These are phyloP conservation scores for silkworm (Bombyx mori) DNA, from an alignment of 1,140 invertebrate genomes.

Conservation along the genomic window ASM3026992v2 NC_085120.1:7858001-7858500, in stretches of 20 bases:
- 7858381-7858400: too few relatives aligned
- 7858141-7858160: too few relatives aligned
- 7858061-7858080: slow-evolving; percentile 23
- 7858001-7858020: slow-evolving; percentile 36
- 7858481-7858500: slow-evolving; percentile 19
- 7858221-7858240: background rate
- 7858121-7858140: slow-evolving; percentile 31
- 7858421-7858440: too few relatives aligned
- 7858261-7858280: slow-evolving; percentile 39
- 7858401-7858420: too few relatives aligned
- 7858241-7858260: background rate
- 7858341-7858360: slow-evolving; percentile 17
- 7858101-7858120: slow-evolving; percentile 59
- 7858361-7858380: background rate
- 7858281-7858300: slow-evolving; percentile 35
- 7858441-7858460: background rate
- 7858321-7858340: slow-evolving; percentile 22
- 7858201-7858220: background rate
- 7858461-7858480: slow-evolving; percentile 20
- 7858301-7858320: slow-evolving; percentile 27
- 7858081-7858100: slow-evolving; percentile 40
- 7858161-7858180: too few relatives aligned
- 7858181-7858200: background rate
- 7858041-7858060: slow-evolving; percentile 41
- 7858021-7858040: slow-evolving; percentile 32